Evolutionary conservation across 2,797 vertebrate species (phyloP).

Genomic region (Masticophis lateralis): DNA sequence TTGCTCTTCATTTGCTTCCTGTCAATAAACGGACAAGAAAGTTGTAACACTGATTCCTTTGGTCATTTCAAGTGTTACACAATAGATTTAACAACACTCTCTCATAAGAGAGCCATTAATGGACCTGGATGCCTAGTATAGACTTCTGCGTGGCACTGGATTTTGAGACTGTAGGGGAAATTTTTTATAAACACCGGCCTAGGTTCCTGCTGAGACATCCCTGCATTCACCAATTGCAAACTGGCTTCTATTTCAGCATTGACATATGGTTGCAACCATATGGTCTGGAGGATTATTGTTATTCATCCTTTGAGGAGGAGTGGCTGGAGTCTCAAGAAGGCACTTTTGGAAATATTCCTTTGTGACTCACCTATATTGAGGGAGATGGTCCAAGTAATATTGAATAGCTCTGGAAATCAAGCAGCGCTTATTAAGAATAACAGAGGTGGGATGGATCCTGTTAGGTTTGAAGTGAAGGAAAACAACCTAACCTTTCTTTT

Average conservation of each 20-base stretch:
- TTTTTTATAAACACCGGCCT: background rate
- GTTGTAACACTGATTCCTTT: background rate
- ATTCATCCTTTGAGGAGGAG: background rate
- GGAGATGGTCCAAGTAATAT: background rate
- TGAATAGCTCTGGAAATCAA: slow-evolving; percentile 1
- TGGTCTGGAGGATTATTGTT: background rate
- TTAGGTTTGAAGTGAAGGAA: background rate
- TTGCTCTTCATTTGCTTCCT: background rate
- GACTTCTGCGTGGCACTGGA: background rate
- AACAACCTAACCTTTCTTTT: background rate
- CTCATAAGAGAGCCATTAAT: background rate
- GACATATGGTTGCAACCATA: slow-evolving; percentile 11
- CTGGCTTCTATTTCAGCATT: background rate
- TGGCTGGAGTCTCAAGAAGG: background rate
- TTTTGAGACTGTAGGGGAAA: background rate
- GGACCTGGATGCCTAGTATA: background rate
- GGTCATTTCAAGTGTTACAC: background rate
- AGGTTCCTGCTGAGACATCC: slow-evolving; percentile 1
- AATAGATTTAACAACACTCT: background rate
- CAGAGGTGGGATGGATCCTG: background rate
- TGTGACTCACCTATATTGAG: background rate
- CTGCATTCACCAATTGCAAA: background rate
- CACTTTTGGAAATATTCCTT: background rate
- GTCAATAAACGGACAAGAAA: background rate
- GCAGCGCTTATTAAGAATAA: background rate